Conservation (phyloP, 1,140 invertebrate genomes). For the Leucophenga varia region DNA sequence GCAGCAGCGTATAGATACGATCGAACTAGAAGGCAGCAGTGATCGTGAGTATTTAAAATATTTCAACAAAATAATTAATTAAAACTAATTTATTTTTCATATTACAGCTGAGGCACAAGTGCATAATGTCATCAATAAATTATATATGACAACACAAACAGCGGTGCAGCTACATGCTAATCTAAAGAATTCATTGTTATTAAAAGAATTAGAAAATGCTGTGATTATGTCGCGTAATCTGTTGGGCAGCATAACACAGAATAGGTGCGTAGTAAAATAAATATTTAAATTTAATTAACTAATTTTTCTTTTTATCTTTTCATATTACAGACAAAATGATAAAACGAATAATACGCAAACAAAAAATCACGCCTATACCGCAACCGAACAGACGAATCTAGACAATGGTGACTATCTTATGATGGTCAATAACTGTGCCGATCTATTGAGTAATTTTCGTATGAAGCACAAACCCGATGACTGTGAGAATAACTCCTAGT, state of each 20-base stretch:
- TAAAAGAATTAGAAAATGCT: constrained; percentile 60
- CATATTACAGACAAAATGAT: constrained; percentile 38
- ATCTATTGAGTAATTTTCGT: constrained; percentile 56
- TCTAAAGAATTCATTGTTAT: constrained; percentile 49
- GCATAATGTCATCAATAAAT: constrained; percentile 54
- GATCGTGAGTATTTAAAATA: constrained; percentile 35
- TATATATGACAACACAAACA: constrained; percentile 52
- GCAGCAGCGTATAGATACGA: constrained; percentile 26
- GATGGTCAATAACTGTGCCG: constrained; percentile 57
- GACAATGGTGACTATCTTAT: constrained; percentile 55
- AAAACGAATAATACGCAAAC: constrained; percentile 20
- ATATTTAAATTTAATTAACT: background rate
- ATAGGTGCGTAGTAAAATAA: constrained; percentile 28
- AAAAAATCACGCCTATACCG: background rate
- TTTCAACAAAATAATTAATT: background rate
- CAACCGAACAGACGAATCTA: constrained; percentile 16
- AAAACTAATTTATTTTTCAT: background rate
- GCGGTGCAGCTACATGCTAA: constrained; percentile 53
- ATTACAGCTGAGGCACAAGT: constrained; percentile 47
- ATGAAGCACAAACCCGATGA: constrained; percentile 57
- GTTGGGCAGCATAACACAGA: constrained; percentile 53
- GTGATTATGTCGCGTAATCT: constrained; percentile 59
- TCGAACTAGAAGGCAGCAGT: constrained; percentile 22
- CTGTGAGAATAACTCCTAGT: constrained; percentile 57
- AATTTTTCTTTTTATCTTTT: background rate